Conservation (phyloP, 1,140 invertebrate genomes). For the Drosophila arizonae region DNA sequence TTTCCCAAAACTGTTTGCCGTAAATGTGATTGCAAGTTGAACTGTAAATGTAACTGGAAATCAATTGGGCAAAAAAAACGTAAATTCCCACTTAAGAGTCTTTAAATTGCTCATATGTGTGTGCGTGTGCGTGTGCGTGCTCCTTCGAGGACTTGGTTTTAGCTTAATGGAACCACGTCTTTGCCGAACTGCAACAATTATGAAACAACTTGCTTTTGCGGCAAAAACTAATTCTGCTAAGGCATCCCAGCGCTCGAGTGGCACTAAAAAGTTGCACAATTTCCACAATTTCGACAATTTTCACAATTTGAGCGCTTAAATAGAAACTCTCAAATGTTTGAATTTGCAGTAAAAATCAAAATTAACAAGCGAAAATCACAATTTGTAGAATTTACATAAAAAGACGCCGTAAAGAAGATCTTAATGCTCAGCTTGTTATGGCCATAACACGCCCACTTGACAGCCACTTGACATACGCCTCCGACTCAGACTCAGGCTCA, state of each 20-base stretch:
- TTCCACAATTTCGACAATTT: neutral
- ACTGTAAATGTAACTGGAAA: conserved; percentile 15
- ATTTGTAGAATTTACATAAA: conserved; percentile 8
- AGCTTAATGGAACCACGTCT: conserved; percentile 14
- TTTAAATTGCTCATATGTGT: conserved; percentile 11
- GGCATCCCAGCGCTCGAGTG: conserved; percentile 7
- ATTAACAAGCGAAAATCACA: conserved; percentile 6
- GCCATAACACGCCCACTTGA: too few relatives aligned
- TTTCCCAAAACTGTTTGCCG: conserved; percentile 21
- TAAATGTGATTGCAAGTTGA: conserved; percentile 15
- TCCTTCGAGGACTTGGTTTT: conserved; percentile 7
- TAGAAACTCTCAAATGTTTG: conserved; percentile 14
- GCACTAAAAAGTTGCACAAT: conserved; percentile 31
- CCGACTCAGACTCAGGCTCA: too few relatives aligned
- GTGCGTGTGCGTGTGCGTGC: neutral
- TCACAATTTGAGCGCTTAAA: conserved; percentile 4
- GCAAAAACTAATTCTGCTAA: conserved; percentile 40
- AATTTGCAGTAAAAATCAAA: conserved; percentile 25
- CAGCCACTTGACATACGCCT: too few relatives aligned
- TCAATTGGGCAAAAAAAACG: conserved; percentile 36
- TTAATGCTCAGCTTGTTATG: too few relatives aligned
- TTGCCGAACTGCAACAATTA: conserved; percentile 36
- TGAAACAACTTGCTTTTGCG: conserved; percentile 18
- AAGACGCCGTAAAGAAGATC: neutral
- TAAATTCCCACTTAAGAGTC: conserved; percentile 34